phyloP scores from a whole-genome alignment of 2,888 invertebrate genomes.

The Leucoma salicis region DNA sequence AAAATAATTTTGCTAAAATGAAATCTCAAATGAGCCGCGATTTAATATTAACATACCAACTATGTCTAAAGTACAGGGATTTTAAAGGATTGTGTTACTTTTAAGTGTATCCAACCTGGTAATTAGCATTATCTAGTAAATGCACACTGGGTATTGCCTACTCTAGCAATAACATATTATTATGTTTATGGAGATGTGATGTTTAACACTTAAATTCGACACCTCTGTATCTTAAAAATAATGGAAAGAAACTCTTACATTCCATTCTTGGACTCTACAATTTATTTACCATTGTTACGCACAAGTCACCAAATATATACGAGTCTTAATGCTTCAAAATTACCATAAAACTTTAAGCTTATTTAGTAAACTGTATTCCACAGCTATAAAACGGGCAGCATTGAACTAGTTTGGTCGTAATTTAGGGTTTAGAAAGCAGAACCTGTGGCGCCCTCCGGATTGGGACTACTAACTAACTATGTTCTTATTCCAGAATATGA shows the following conservation, averaged over 20 bases:
- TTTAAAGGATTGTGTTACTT: too few species aligned
- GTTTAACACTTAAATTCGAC: too few species aligned
- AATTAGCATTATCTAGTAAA: too few species aligned
- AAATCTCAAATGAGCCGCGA: too few species aligned
- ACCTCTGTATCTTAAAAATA: too few species aligned
- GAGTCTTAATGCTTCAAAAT: not conserved
- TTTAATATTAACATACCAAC: too few species aligned
- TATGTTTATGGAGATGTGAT: too few species aligned
- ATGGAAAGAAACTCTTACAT: not conserved
- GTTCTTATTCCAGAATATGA: not conserved
- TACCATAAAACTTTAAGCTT: constrained; percentile 12
- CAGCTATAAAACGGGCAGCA: constrained; percentile 14
- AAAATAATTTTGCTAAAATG: too few species aligned
- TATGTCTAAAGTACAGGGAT: too few species aligned
- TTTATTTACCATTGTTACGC: not conserved
- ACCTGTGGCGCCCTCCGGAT: constrained; percentile 43
- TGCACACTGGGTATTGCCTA: too few species aligned
- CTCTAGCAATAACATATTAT: too few species aligned
- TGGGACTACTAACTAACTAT: constrained; percentile 52
- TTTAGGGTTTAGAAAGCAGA: constrained; percentile 69
- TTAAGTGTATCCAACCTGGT: too few species aligned
- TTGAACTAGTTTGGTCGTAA: constrained; percentile 44
- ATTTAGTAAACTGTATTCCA: constrained; percentile 22
- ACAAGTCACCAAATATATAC: not conserved
- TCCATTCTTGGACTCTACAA: not conserved